Conservation (phyloP, 2,888 invertebrate genomes). For the Drosophila cognata region DNA sequence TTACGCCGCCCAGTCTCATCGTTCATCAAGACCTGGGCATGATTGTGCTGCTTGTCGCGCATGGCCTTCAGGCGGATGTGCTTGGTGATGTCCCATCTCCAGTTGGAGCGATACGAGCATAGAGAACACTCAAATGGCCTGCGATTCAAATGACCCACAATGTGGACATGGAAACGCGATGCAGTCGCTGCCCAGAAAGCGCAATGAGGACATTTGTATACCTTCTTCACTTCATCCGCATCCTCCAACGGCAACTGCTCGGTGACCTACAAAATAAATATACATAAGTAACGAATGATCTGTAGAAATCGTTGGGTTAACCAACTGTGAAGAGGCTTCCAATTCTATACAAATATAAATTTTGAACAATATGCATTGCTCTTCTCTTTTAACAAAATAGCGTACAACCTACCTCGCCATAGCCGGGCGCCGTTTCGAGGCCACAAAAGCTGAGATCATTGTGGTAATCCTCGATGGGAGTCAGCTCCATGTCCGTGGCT, state of each 20-base stretch:
- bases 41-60: slow-evolving; percentile 92
- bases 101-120: slow-evolving; percentile 97
- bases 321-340: neutral
- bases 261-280: slow-evolving; percentile 79
- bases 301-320: neutral
- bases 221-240: slow-evolving; percentile 89
- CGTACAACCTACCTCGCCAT: slow-evolving; percentile 83
- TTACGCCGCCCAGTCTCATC: slow-evolving; percentile 96
- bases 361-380: neutral
- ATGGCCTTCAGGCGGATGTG: slow-evolving; percentile 96
- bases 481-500: slow-evolving; percentile 40
- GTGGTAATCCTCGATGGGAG: slow-evolving; percentile 57
- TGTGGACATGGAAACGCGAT: slow-evolving; percentile 97
- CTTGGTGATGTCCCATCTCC: slow-evolving; percentile 98
- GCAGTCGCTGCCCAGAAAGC: slow-evolving; percentile 97
- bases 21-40: slow-evolving; percentile 93
- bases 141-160: slow-evolving; percentile 95
- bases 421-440: slow-evolving; percentile 86
- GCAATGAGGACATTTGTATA: slow-evolving; percentile 96
- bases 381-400: neutral
- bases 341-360: neutral
- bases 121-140: slow-evolving; percentile 98
- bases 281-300: neutral
- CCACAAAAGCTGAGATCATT: slow-evolving; percentile 85
- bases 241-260: slow-evolving; percentile 88